These are phyloP conservation scores for Sebastes paucispinis DNA, from an alignment of 2,797 vertebrate species.

Conservation along the genomic window DNA sequence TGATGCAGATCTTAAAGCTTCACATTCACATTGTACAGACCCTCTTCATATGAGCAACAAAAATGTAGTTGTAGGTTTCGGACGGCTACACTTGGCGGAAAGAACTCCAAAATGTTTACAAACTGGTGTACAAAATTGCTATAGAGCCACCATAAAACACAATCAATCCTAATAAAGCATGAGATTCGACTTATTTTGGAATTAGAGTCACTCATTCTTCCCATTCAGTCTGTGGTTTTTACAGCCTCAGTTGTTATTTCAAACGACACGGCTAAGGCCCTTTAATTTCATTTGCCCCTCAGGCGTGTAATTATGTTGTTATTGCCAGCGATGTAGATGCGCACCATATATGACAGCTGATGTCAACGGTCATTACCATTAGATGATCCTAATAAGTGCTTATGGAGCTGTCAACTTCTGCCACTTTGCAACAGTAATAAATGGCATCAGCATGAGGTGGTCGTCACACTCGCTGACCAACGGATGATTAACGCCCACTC, in stretches of 20 bases:
- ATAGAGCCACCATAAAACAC: not conserved
- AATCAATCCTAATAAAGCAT: not conserved
- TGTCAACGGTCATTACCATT: constrained; percentile 45
- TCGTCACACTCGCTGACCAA: not conserved
- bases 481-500: not conserved
- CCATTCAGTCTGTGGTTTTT: not conserved
- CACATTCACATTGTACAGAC: not conserved
- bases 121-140: not conserved
- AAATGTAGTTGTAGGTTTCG: not conserved
- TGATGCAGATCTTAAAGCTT: not conserved
- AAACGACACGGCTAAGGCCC: constrained; percentile 10
- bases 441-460: not conserved
- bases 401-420: constrained; percentile 30
- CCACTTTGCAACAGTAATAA: not conserved
- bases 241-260: constrained; percentile 18
- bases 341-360: constrained; percentile 46
- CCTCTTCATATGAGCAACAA: not conserved
- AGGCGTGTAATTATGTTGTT: constrained; percentile 46
- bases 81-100: not conserved
- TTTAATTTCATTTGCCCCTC: constrained; percentile 48
- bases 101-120: not conserved
- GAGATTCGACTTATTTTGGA: not conserved
- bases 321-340: constrained; percentile 43
- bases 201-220: constrained; percentile 7
- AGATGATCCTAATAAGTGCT: constrained; percentile 22